Evolutionary conservation across 2,888 invertebrate species (phyloP).

Genomic region (Cephus pygmeus): DNA sequence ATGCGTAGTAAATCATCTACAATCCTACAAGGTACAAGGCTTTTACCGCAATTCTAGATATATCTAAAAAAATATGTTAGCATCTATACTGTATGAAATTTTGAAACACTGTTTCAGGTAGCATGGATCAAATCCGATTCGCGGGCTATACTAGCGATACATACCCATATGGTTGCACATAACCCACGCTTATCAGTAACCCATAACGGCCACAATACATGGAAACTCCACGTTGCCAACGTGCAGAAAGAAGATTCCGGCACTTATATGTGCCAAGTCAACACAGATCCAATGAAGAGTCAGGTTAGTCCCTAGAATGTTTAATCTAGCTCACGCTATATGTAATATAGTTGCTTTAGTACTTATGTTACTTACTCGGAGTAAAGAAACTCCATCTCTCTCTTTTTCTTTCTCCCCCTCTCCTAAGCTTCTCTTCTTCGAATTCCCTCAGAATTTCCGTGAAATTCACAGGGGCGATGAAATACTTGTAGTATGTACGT

Average conservation of each 20-base stretch:
- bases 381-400: not conserved
- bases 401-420: not conserved
- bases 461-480: not conserved
- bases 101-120: constrained; percentile 70
- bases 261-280: constrained; percentile 94
- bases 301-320: constrained; percentile 72
- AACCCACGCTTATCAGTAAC: constrained; percentile 88
- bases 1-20: constrained; percentile 90
- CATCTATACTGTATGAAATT: not conserved
- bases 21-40: constrained; percentile 81
- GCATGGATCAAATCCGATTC: constrained; percentile 94
- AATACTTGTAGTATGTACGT: not conserved
- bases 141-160: constrained; percentile 88
- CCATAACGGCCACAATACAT: constrained; percentile 93
- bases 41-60: constrained; percentile 1
- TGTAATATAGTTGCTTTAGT: not conserved
- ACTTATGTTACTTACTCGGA: not conserved
- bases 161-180: constrained; percentile 89
- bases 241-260: constrained; percentile 93
- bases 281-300: constrained; percentile 90
- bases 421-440: not conserved
- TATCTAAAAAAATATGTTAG: not conserved
- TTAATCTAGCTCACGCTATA: not conserved
- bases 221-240: constrained; percentile 91
- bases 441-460: not conserved